Evolutionary conservation across 2,888 invertebrate species (phyloP), one percentile per base, ranked within the genome.

Genomic region (Tridacna crocea): DNA sequence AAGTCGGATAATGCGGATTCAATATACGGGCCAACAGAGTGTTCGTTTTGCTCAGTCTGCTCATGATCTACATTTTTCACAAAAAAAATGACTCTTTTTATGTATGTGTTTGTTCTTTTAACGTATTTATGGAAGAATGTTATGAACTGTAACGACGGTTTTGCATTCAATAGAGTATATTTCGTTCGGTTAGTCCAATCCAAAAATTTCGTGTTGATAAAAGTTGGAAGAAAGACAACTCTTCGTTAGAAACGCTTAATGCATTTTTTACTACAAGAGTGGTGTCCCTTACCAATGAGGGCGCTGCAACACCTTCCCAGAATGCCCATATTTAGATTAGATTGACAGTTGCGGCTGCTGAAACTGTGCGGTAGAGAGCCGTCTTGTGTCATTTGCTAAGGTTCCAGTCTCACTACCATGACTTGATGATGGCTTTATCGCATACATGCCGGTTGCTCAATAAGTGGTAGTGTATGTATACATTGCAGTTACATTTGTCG

Each of bases 271-370:
- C 12, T 46, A 70, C 22, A n/a, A 51, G 70, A 70, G 70, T 70
- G 51, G 47, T 51, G 70, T 70, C 70, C 70, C 70, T 70, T 70
- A 46, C 51, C 22, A 70, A 70, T 70, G 70, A 51, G 70, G 87
- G 82, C 87, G 84, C 83, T 84, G 80, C 68, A 80, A 74, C 72
- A 55, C 58, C 58, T 75, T 80, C 83, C 80, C 83, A 87, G 79
- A 84, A 83, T 87, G 84, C 83, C 85, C 87, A 84, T 82, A 87
- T 83, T 79, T 84, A 87, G 87, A 80, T 55, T 84, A 87, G 79
- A 82, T 75, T 81, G 83, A 83, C 87, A 83, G 87, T 72, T 84
- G 84, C 87, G 80, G 87, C 80, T 79, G 83, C 84, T 84, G 87
- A 77, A 65, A 26, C 60, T 73, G 19, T 13, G 73, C 8, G 19